A percentile compares a stretch with the other conserved stretches of the same genome.
These are phyloP conservation scores for Hypercompe scribonia DNA, from an alignment of 2,888 invertebrate genomes.

Conservation along the genomic window DNA sequence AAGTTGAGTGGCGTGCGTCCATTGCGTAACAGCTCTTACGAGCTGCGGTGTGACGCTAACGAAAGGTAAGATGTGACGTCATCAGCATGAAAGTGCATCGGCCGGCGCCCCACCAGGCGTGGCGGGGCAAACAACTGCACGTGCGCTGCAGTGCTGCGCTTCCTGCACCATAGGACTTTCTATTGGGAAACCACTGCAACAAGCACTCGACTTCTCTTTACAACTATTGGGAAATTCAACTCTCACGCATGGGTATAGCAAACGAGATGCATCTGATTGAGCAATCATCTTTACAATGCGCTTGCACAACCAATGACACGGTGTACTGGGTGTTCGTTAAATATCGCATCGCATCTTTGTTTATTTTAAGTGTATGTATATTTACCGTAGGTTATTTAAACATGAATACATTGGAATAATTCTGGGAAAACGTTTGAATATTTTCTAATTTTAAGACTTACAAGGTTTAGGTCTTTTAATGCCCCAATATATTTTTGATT, in stretches of 20 bases:
- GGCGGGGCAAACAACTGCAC: constrained; percentile 58
- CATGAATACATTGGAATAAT: constrained; percentile 5
- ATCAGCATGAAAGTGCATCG: constrained; percentile 85
- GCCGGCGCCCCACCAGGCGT: constrained; percentile 73
- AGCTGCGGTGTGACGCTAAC: constrained; percentile 81
- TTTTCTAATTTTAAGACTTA: background rate
- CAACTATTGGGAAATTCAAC: constrained; percentile 78
- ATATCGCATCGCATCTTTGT: constrained; percentile 41
- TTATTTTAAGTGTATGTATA: constrained; percentile 21
- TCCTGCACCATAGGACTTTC: constrained; percentile 84
- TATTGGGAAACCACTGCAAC: constrained; percentile 79
- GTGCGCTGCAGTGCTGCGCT: constrained; percentile 69
- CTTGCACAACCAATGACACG: constrained; percentile 73
- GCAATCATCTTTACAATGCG: constrained; percentile 74
- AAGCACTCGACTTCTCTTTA: constrained; percentile 68
- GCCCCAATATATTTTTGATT: background rate
- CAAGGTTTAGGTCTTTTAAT: background rate
- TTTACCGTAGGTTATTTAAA: constrained; percentile 7
- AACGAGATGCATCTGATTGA: constrained; percentile 82
- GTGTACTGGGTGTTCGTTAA: constrained; percentile 50
- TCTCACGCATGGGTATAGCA: constrained; percentile 74
- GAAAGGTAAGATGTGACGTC: constrained; percentile 84
- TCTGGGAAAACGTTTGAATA: background rate
- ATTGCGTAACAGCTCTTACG: constrained; percentile 84
- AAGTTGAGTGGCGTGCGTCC: constrained; percentile 83